These are phyloP conservation scores for Sinocyclocheilus grahami DNA, from an alignment of 2,113 vertebrate genomes.

Conservation along the genomic window DNA sequence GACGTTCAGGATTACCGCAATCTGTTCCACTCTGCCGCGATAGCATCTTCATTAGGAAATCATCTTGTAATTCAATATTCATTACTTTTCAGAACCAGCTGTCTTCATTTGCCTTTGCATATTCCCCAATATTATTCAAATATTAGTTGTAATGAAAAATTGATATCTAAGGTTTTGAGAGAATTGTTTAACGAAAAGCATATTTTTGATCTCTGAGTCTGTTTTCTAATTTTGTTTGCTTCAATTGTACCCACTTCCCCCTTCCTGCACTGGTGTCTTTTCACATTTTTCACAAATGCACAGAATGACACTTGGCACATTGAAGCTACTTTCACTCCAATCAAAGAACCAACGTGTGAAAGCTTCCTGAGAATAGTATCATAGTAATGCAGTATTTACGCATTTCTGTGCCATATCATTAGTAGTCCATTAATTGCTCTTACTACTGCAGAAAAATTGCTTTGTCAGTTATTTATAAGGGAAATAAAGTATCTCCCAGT, in stretches of 20 bases:
- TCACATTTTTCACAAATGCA: background rate
- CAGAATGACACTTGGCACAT: background rate
- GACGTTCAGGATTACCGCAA: conserved; percentile 27
- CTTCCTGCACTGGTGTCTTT: background rate
- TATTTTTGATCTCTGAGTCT: background rate
- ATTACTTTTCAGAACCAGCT: conserved; percentile 23
- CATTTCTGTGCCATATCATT: background rate
- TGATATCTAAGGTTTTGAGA: background rate
- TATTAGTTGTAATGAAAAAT: background rate
- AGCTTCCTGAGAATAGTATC: background rate
- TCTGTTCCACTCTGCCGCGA: conserved; percentile 32
- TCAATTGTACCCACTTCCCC: background rate
- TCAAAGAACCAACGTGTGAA: background rate
- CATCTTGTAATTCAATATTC: conserved; percentile 20
- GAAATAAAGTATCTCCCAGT: background rate
- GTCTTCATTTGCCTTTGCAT: conserved; percentile 3
- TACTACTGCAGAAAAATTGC: background rate
- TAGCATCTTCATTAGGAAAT: conserved; percentile 34
- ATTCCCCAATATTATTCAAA: background rate
- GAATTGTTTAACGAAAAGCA: background rate
- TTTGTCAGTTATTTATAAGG: background rate
- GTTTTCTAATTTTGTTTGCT: background rate
- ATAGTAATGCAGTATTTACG: background rate
- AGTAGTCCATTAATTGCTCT: background rate
- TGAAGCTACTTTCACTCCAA: no score